These are phyloP conservation scores for Dasysyrphus tricinctus DNA, from an alignment of 2,888 invertebrate genomes.

Conservation along the genomic window DNA sequence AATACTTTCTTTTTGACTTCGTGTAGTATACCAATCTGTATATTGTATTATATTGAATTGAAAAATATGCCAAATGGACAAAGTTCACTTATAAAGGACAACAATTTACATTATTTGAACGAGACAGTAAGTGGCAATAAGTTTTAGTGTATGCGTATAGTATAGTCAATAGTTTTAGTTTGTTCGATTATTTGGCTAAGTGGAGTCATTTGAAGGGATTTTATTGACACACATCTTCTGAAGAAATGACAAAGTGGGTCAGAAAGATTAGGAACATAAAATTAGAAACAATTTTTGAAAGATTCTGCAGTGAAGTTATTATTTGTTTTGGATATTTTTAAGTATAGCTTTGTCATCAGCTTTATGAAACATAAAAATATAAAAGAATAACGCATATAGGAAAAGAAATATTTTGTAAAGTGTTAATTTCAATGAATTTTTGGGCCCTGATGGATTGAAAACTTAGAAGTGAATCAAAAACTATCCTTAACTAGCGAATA, in stretches of 20 bases:
- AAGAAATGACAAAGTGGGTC: neutral
- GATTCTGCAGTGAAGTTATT: neutral
- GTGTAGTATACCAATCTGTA: neutral
- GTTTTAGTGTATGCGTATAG: neutral
- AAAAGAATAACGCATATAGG: neutral
- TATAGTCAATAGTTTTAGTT: conserved; percentile 42
- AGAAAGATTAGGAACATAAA: neutral
- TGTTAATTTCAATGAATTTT: too few relatives aligned
- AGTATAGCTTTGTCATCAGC: neutral
- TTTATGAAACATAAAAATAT: neutral
- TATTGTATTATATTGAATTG: conserved; percentile 6
- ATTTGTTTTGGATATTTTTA: neutral
- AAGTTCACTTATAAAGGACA: conserved; percentile 48
- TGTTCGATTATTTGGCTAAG: conserved; percentile 57
- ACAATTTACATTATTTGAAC: conserved; percentile 44
- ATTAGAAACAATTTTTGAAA: conserved; percentile 15
- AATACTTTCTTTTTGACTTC: neutral
- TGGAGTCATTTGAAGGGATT: conserved; percentile 38
- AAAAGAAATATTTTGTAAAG: neutral
- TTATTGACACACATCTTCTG: conserved; percentile 37
- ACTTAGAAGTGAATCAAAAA: too few relatives aligned
- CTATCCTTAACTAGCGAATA: too few relatives aligned
- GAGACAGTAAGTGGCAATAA: conserved; percentile 44
- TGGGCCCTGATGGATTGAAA: too few relatives aligned
- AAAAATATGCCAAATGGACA: conserved; percentile 47